These are phyloP conservation scores for Apamea crenata DNA, from an alignment of 2,888 invertebrate species.

Conservation along the genomic window DNA sequence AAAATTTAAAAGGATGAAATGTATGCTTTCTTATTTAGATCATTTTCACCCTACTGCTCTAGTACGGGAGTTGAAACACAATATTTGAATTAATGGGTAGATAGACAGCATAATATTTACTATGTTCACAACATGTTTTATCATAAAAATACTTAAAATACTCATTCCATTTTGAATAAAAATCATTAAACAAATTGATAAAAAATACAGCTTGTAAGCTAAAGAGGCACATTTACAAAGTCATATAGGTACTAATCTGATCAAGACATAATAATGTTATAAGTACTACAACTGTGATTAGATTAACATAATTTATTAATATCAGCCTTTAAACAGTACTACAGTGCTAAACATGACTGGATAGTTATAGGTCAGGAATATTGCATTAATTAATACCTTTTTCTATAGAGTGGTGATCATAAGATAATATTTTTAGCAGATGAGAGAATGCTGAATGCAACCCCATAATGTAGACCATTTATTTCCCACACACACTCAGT, in stretches of 20 bases:
- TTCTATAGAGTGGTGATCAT: neutral
- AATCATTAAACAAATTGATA: neutral
- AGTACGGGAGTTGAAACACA: neutral
- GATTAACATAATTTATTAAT: conserved; percentile 15
- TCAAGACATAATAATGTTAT: conserved; percentile 6
- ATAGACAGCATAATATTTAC: neutral
- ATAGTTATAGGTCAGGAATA: neutral
- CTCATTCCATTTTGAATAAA: neutral
- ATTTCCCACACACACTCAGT: too few species aligned
- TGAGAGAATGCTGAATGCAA: neutral
- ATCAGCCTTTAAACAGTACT: conserved; percentile 15
- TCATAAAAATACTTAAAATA: neutral
- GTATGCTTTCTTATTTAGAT: neutral
- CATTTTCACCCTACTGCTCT: neutral
- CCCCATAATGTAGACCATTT: neutral
- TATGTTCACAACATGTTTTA: neutral
- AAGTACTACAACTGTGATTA: conserved; percentile 26
- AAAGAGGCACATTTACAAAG: neutral
- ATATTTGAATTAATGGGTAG: neutral
- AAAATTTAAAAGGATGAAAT: neutral
- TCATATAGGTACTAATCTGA: conserved; percentile 18
- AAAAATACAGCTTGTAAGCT: neutral
- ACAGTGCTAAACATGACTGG: conserved; percentile 20
- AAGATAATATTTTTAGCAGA: neutral
- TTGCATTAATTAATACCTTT: neutral